Evolutionary conservation across 2,797 vertebrate genomes (phyloP), one percentile per base, ranked within the genome.

Genomic region (Etheostoma perlongum): DNA sequence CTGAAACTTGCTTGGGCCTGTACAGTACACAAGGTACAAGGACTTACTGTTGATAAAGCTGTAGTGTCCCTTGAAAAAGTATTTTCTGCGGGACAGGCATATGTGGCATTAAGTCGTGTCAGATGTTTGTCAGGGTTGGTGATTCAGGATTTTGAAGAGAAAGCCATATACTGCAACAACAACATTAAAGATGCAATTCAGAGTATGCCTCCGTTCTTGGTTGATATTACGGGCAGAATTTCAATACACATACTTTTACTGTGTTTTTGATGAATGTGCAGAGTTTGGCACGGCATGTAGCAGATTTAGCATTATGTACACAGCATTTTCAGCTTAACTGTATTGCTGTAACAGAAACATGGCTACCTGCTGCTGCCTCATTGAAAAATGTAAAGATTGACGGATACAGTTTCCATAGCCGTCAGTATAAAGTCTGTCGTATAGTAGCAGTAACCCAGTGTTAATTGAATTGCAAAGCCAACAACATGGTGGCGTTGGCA

Each of bases 331-430:
- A 65, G 10, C 55, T 30, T 78, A 66, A 78, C 48, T 67, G 68
- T 61, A 78, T 72, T 67, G 63, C 49, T 72, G 42, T 72, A 18
- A 67, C 63, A 61, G 49, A 78, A 66, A 73, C 63, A 62, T 78
- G 69, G 69, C 30, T 67, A 3, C 1, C 48, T 60, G 47, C 12
- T 12, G 18, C 2, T 27, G 25, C 3, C 0, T 67, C 48, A 15
- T 55, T 55, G 3, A 11, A 72, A 11, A 30, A 5, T 4, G 16
- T 68, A 8, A 42, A 68, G 0, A 62, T 68, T 5, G 23, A 44
- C 27, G 49, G 57, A 40, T 74, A 30, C 27, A 30, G 27, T 30
- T 30, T 30, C 27, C 27, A 30, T 30, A 30, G 27, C 5, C 4
- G 27, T 2, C 5, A 4, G n/a, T n/a, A n/a, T 3, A 3, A 27